phyloP scores from a whole-genome alignment of 2,113 vertebrate genomes.

The Periophthalmus modestus region DNA sequence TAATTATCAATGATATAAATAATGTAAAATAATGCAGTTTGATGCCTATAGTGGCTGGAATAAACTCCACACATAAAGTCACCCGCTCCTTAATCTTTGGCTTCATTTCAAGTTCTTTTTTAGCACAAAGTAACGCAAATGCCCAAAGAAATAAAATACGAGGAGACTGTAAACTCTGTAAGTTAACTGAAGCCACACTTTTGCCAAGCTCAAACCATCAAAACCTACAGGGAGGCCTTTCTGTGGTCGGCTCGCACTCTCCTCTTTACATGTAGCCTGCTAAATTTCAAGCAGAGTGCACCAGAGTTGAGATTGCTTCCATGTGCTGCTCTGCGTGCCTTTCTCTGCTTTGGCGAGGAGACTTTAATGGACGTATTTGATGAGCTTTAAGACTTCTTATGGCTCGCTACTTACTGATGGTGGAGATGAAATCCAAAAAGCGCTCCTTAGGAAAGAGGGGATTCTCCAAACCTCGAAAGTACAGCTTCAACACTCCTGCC shows the following conservation, averaged over 20 bases:
- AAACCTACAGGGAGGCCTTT: conserved; percentile 25
- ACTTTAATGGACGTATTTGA: conserved; percentile 14
- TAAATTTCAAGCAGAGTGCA: conserved; percentile 30
- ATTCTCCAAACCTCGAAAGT: conserved; percentile 97
- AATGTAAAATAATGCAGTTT: not conserved
- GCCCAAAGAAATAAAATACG: conserved; percentile 4
- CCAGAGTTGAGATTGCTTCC: conserved; percentile 57
- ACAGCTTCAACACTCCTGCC: conserved; percentile 96
- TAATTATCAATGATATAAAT: not conserved
- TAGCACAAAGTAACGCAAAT: not conserved
- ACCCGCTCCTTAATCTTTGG: not conserved
- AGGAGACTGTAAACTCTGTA: conserved; percentile 15
- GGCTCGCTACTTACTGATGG: conserved; percentile 89
- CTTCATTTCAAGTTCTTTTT: not conserved
- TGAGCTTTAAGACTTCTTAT: not conserved
- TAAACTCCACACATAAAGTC: not conserved
- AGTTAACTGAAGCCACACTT: conserved; percentile 26
- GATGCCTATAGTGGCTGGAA: not conserved
- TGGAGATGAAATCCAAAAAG: conserved; percentile 97
- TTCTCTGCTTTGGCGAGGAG: conserved; percentile 16
- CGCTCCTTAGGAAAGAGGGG: conserved; percentile 97
- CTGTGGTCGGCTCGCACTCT: conserved; percentile 41
- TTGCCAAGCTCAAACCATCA: conserved; percentile 42
- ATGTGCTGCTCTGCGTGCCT: conserved; percentile 39
- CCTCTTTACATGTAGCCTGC: conserved; percentile 45